Base-by-base conservation (phyloP, 2,888 invertebrate genomes). In the Ennomos erosarius region DNA sequence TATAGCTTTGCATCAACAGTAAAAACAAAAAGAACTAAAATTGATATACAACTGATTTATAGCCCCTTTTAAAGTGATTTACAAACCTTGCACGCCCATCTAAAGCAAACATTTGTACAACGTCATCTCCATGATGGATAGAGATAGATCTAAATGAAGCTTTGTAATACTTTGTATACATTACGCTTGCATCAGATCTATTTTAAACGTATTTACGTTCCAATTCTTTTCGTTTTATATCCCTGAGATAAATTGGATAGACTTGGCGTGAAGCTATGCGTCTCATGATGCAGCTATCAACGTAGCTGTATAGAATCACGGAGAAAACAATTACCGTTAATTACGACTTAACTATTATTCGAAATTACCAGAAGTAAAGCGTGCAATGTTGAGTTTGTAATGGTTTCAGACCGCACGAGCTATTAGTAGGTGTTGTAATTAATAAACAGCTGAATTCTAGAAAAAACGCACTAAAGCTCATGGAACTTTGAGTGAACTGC, bases 401-500 rank as follows among this genome's bases (percentile, higher is more conserved):
- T 10, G 12, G 38, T 61, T 45, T 60, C 35, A 48, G 48, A 54
- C 49, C 38, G 43, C 45, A 16, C 26, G 26, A 53, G 33, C 57
- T 51, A 54, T 44, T 61, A 56, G 81, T 80, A 69, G 81, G 80
- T 67, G 71, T 69, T 44, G 70, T 87, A 88, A 89, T 88, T 88
- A 90, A 85, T 86, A 85, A 81, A 82, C 76, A 75, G 70, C 79
- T 78, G 76, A 85, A 85, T 81, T 79, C 74, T 78, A 78, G 73
- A 79, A 84, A 82, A 84, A 74, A 54, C 62, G 83, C 75, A 81
- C 88, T 88, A 90, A 89, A 89, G 80, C 73, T 79, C 80, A 79
- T 79, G 79, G 81, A 73, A 72, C 87, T 88, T 88, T 88, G 88
- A 85, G 79, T 82, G 84, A 84, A 82, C 84, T 90, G 91, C 91